Conservation (phyloP, 2,888 invertebrate species). For the Stenurella melanura region DNA sequence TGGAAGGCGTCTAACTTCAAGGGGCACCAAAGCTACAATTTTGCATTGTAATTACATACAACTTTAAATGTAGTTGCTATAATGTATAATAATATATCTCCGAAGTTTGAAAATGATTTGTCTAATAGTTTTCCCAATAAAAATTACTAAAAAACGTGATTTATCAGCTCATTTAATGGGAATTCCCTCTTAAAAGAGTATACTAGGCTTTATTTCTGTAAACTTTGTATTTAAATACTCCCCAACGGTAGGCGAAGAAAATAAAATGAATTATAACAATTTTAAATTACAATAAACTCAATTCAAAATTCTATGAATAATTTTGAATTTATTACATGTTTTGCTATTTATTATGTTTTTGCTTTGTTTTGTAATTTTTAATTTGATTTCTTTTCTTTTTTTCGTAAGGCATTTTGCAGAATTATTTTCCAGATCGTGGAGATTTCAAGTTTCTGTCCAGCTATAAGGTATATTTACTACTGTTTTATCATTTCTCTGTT, state of each 20-base stretch:
- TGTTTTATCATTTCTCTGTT: constrained; percentile 51
- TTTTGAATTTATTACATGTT: background rate
- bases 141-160: too few species aligned
- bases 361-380: constrained; percentile 42
- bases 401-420: constrained; percentile 70
- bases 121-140: too few species aligned
- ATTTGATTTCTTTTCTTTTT: constrained; percentile 61
- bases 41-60: too few species aligned
- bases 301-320: background rate
- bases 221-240: background rate
- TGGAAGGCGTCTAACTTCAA: too few species aligned
- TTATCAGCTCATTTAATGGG: too few species aligned
- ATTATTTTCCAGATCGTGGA: constrained; percentile 70
- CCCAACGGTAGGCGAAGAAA: too few species aligned
- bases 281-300: background rate
- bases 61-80: too few species aligned
- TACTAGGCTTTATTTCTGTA: background rate
- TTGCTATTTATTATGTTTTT: constrained; percentile 48
- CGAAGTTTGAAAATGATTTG: too few species aligned
- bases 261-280: background rate
- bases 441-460: constrained; percentile 70
- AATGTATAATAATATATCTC: too few species aligned
- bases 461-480: constrained; percentile 67
- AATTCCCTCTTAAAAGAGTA: too few species aligned
- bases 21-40: too few species aligned